Conservation (phyloP, 2,888 invertebrate species). For the Atherix ibis region DNA sequence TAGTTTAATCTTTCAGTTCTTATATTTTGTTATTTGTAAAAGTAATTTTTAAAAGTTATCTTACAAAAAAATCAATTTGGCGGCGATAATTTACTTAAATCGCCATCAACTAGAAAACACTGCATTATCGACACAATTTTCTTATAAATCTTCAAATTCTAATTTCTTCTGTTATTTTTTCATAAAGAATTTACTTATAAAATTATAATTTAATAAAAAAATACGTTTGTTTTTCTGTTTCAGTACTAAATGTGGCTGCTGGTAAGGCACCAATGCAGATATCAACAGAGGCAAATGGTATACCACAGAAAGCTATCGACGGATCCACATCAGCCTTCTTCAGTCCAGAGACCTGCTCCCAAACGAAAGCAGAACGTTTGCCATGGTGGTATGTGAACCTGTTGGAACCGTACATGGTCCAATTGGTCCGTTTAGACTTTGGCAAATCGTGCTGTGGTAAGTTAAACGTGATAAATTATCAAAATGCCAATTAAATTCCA, state of each 20-base stretch:
- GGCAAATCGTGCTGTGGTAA: slow-evolving; percentile 84
- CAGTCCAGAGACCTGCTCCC: slow-evolving; percentile 70
- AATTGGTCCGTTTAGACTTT: slow-evolving; percentile 77
- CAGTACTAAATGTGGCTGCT: slow-evolving; percentile 85
- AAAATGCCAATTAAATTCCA: neutral
- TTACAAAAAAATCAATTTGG: too few species aligned
- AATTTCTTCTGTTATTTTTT: too few species aligned
- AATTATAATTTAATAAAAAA: neutral
- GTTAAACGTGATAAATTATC: slow-evolving; percentile 31
- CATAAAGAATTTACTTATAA: neutral
- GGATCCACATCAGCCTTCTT: slow-evolving; percentile 75
- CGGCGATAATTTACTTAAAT: too few species aligned
- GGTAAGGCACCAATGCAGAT: slow-evolving; percentile 93
- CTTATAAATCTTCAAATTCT: too few species aligned
- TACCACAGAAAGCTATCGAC: slow-evolving; percentile 81
- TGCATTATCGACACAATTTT: too few species aligned
- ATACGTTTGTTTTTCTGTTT: slow-evolving; percentile 18
- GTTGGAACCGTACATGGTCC: slow-evolving; percentile 88
- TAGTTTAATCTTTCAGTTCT: too few species aligned
- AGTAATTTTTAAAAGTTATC: too few species aligned
- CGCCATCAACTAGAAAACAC: too few species aligned
- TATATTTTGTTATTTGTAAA: too few species aligned
- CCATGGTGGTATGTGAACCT: slow-evolving; percentile 96
- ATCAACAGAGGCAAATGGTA: slow-evolving; percentile 64
- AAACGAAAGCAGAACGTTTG: slow-evolving; percentile 65